phyloP scores from a whole-genome alignment of 1,140 invertebrate species.

The Brachionus rubens region DNA sequence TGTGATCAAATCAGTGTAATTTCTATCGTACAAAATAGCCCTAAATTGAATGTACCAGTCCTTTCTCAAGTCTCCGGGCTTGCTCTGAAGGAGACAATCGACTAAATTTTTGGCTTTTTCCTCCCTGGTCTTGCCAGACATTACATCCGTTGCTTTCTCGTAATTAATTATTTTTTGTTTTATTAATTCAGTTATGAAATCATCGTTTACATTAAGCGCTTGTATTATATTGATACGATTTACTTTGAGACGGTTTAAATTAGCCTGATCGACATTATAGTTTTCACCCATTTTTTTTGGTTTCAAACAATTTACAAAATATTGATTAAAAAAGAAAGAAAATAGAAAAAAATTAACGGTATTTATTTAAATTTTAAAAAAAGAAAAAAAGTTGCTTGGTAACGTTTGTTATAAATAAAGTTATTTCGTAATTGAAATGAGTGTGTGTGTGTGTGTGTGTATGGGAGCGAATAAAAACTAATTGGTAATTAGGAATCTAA shows the following conservation, averaged over 20 bases:
- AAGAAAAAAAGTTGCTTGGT: slow-evolving; percentile 24
- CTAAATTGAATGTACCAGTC: slow-evolving; percentile 39
- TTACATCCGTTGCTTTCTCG: background rate
- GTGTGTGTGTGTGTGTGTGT: too few species aligned
- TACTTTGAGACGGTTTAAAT: slow-evolving; percentile 17
- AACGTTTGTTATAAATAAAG: too few species aligned
- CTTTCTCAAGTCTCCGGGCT: slow-evolving; percentile 3
- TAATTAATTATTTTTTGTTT: slow-evolving; percentile 26
- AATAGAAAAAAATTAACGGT: background rate
- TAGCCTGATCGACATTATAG: slow-evolving; percentile 22
- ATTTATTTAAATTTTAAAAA: background rate
- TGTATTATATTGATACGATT: slow-evolving; percentile 40
- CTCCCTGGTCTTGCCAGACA: background rate
- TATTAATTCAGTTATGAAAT: slow-evolving; percentile 16
- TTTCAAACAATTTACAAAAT: slow-evolving; percentile 14
- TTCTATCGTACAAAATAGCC: background rate
- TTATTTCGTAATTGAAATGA: too few species aligned
- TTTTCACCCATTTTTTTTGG: slow-evolving; percentile 13
- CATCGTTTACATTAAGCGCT: slow-evolving; percentile 1
- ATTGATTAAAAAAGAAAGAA: background rate
- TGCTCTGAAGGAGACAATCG: background rate
- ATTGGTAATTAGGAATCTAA: too few species aligned
- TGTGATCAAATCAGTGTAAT: slow-evolving; percentile 9
- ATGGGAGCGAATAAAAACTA: too few species aligned
- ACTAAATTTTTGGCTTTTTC: slow-evolving; percentile 10